Evolutionary conservation across 2,888 invertebrate genomes (phyloP).

Genomic region (Zeuzera pyrina): DNA sequence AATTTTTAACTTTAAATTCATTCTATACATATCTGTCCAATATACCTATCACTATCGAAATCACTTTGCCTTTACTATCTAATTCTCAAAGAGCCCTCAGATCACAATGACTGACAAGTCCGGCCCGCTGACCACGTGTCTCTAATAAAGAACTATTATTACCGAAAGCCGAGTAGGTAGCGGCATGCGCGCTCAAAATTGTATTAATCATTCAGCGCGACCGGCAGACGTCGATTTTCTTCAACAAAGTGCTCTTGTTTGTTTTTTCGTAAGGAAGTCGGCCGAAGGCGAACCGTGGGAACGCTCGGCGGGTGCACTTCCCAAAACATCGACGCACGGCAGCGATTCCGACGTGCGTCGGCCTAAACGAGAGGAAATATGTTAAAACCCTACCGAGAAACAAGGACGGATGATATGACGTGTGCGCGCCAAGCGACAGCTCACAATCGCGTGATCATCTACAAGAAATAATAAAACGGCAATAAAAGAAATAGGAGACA

Average conservation of each 20-base stretch:
- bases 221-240: slow-evolving; percentile 73
- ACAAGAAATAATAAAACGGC: slow-evolving; percentile 74
- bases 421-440: slow-evolving; percentile 71
- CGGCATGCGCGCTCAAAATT: slow-evolving; percentile 67
- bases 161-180: slow-evolving; percentile 47
- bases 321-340: slow-evolving; percentile 74
- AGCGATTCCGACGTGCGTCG: slow-evolving; percentile 66
- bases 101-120: slow-evolving; percentile 20
- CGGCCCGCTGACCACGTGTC: slow-evolving; percentile 52
- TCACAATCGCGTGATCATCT: slow-evolving; percentile 73
- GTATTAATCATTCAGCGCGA: slow-evolving; percentile 71
- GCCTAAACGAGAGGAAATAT: slow-evolving; percentile 36
- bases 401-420: slow-evolving; percentile 47
- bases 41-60: slow-evolving; percentile 13
- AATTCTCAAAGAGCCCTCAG: slow-evolving; percentile 26
- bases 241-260: slow-evolving; percentile 73
- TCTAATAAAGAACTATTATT: slow-evolving; percentile 64
- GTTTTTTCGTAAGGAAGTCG: slow-evolving; percentile 73
- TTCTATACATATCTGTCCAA: too few species aligned
- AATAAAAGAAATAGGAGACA: slow-evolving; percentile 71
- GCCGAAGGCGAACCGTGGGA: slow-evolving; percentile 73
- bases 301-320: slow-evolving; percentile 73
- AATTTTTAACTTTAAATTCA: too few species aligned
- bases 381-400: slow-evolving; percentile 17
- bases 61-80: slow-evolving; percentile 22